A percentile compares a stretch with the other conserved stretches of the same genome.
Conservation (phyloP, 2,888 invertebrate species). For the Lasioglossum marginatum region DNA sequence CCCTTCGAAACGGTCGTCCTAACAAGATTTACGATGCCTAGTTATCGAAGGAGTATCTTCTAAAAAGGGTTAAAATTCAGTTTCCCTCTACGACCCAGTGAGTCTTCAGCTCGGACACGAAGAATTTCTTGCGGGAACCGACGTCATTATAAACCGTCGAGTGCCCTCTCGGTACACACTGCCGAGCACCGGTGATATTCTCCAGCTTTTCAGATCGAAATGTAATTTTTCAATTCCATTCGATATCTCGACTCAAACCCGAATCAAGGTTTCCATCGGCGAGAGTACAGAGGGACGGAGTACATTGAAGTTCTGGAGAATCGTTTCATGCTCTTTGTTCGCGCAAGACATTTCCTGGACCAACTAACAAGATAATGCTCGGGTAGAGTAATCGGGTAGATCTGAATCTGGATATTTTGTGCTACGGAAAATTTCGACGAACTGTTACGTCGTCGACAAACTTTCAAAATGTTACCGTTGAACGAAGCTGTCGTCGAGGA, state of each 20-base stretch:
- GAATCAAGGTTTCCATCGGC: not conserved
- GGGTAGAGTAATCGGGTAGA: not conserved
- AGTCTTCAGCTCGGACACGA: not conserved
- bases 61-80: too few relatives aligned
- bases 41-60: not conserved
- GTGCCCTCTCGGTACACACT: not conserved
- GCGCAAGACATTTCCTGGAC: not conserved
- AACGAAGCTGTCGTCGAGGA: not conserved
- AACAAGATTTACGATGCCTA: not conserved
- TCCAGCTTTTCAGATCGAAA: not conserved
- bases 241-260: not conserved
- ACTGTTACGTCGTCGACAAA: not conserved
- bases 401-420: not conserved
- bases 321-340: not conserved
- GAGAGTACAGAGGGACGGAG: not conserved
- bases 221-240: not conserved
- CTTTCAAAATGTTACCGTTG: not conserved
- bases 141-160: not conserved
- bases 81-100: not conserved
- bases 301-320: not conserved
- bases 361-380: conserved; percentile 1
- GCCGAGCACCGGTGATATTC: not conserved
- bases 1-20: not conserved
- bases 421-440: not conserved
- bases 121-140: not conserved